Conservation (phyloP, 2,888 invertebrate genomes). For the Molorchus minor region DNA sequence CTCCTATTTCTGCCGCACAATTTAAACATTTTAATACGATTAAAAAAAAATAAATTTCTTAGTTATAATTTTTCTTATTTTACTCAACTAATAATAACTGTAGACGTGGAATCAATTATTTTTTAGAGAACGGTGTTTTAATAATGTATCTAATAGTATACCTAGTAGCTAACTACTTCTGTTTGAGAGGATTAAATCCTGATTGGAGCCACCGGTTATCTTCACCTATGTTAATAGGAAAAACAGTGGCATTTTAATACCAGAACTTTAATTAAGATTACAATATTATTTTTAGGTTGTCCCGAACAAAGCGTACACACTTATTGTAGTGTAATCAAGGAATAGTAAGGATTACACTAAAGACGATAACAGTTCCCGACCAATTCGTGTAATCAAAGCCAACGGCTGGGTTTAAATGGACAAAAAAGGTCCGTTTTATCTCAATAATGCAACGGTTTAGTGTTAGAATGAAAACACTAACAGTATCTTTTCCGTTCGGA, state of each 20-base stretch:
- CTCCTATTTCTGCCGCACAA: too few relatives aligned
- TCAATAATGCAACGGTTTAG: slow-evolving; percentile 12
- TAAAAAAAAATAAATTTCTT: too few relatives aligned
- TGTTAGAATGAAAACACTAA: slow-evolving; percentile 10
- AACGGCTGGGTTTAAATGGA: slow-evolving; percentile 3
- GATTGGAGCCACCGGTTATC: too few relatives aligned
- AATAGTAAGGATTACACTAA: slow-evolving; percentile 8
- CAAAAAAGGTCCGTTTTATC: slow-evolving; percentile 3
- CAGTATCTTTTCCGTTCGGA: slow-evolving; percentile 1
- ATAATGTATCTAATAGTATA: too few relatives aligned
- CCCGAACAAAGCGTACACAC: background rate
- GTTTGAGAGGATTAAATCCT: too few relatives aligned
- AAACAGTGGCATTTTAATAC: background rate
- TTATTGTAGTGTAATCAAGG: slow-evolving; percentile 5
- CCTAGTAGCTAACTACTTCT: too few relatives aligned
- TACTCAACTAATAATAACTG: too few relatives aligned
- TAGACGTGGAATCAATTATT: too few relatives aligned
- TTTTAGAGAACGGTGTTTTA: too few relatives aligned
- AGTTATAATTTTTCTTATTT: too few relatives aligned
- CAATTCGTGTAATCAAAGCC: slow-evolving; percentile 4
- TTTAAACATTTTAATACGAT: too few relatives aligned
- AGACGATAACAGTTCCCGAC: slow-evolving; percentile 9
- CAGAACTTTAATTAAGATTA: background rate
- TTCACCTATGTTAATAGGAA: background rate
- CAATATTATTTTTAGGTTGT: background rate